Evolutionary conservation across 2,797 vertebrate genomes (phyloP).

Genomic region (Chrysocyon brachyurus): DNA sequence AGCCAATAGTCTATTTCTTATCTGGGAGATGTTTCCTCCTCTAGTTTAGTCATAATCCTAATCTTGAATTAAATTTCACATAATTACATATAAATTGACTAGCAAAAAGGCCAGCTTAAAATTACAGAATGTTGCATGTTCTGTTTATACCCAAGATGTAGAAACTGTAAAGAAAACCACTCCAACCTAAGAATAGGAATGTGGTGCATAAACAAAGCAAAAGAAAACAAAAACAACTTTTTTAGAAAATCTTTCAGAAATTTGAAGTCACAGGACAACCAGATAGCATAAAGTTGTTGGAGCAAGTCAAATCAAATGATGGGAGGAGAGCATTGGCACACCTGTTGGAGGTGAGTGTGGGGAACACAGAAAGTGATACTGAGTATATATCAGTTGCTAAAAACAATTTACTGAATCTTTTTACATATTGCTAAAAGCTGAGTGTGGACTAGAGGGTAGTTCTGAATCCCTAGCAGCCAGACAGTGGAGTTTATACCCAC

Average conservation of each 20-base stretch:
- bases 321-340: rapidly evolving
- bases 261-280: not conserved
- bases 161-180: not conserved
- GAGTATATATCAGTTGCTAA: rapidly evolving
- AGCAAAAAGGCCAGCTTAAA: not conserved
- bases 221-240: not conserved
- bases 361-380: not conserved
- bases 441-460: not conserved
- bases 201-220: not conserved
- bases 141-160: not conserved
- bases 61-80: not conserved
- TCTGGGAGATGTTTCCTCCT: not conserved
- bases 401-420: not conserved
- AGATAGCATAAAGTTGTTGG: not conserved
- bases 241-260: not conserved
- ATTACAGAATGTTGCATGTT: not conserved
- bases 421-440: not conserved
- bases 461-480: not conserved
- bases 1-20: not conserved
- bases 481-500: not conserved
- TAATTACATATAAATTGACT: not conserved
- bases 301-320: not conserved
- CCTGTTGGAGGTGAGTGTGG: rapidly evolving
- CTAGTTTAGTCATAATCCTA: not conserved
- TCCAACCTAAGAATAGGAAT: not conserved